phyloP scores from a whole-genome alignment of 2,797 vertebrate species.

The Microctenopoma lineatum region DNA sequence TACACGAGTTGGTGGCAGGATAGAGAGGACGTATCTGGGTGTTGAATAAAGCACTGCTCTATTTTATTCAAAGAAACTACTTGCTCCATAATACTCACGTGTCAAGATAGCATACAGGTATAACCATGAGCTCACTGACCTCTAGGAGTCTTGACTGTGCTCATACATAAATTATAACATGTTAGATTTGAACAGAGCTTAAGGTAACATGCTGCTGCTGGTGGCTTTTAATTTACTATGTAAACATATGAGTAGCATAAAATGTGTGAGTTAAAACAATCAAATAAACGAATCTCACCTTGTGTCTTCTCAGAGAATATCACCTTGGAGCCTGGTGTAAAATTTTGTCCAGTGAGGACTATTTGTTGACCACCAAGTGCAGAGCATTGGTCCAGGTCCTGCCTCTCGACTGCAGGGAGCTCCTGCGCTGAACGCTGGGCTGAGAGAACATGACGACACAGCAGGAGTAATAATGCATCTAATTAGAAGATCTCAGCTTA shows the following conservation, averaged over 20 bases:
- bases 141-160: no score
- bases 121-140: background rate
- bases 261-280: background rate
- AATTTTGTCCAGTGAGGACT: slow-evolving; percentile 96
- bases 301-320: slow-evolving; percentile 95
- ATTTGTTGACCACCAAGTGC: slow-evolving; percentile 93
- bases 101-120: background rate
- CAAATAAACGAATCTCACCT: slow-evolving; percentile 78
- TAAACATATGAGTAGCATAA: background rate
- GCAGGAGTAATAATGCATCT: background rate
- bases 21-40: background rate
- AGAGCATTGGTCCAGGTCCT: slow-evolving; percentile 90
- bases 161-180: no score
- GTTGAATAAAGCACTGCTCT: slow-evolving; percentile 7
- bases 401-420: slow-evolving; percentile 91
- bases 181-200: no score
- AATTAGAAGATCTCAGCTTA: background rate
- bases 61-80: slow-evolving; percentile 9
- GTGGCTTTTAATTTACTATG: background rate
- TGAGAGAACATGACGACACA: slow-evolving; percentile 61
- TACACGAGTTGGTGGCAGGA: slow-evolving; percentile 29
- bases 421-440: slow-evolving; percentile 96
- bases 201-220: background rate
- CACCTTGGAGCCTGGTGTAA: slow-evolving; percentile 94
- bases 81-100: background rate